These are phyloP conservation scores for Calidris pugnax DNA, from an alignment of 2,113 vertebrate genomes.

Conservation along the genomic window DNA sequence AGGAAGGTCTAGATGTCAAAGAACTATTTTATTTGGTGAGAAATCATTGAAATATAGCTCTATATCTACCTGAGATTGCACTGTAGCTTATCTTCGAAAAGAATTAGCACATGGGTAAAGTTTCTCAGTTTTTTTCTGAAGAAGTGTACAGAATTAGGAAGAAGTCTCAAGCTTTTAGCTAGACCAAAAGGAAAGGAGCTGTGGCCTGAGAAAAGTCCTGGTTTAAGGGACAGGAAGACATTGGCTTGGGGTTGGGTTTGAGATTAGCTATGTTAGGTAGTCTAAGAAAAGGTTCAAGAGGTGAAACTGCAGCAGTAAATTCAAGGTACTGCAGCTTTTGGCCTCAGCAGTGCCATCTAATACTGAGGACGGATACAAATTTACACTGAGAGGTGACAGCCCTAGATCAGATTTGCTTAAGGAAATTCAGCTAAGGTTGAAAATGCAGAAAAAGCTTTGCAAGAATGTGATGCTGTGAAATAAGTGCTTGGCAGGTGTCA, in stretches of 20 bases:
- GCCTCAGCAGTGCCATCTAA: accelerated
- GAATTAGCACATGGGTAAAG: background rate
- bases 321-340: background rate
- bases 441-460: background rate
- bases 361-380: background rate
- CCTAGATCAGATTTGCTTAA: background rate
- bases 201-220: background rate
- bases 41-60: background rate
- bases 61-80: background rate
- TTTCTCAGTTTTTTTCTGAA: background rate
- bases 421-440: background rate
- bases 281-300: background rate
- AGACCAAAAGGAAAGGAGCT: background rate
- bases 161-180: background rate
- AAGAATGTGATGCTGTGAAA: background rate
- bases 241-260: background rate
- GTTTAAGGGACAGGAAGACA: background rate
- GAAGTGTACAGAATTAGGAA: background rate
- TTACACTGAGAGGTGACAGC: background rate
- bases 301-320: background rate
- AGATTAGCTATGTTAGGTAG: background rate
- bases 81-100: background rate
- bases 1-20: background rate
- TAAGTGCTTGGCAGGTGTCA: background rate
- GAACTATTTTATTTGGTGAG: background rate